These are phyloP conservation scores for Matsumyia berberina DNA, from an alignment of 2,888 invertebrate genomes.

Conservation along the genomic window DNA sequence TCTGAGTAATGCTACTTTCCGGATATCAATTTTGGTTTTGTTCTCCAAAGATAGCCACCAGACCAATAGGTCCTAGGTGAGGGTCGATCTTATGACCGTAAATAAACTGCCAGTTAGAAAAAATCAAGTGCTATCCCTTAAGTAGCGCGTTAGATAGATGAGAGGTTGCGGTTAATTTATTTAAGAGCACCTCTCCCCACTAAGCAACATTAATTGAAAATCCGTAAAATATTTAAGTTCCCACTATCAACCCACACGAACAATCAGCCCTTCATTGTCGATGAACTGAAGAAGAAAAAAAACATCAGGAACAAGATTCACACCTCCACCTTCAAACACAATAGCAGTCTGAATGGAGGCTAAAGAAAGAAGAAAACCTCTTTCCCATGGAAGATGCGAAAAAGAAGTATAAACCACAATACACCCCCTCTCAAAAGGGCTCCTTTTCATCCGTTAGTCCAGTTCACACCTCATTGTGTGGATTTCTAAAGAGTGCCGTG, in stretches of 20 bases:
- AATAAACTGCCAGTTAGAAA: too few species aligned
- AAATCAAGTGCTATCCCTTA: too few species aligned
- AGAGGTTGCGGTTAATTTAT: too few species aligned
- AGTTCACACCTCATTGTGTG: conserved; percentile 64
- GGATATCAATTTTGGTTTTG: too few species aligned
- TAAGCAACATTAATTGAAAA: too few species aligned
- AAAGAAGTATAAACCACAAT: conserved; percentile 13
- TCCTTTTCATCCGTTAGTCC: conserved; percentile 21
- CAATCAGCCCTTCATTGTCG: neutral
- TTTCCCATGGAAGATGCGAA: conserved; percentile 38
- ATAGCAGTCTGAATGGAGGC: neutral
- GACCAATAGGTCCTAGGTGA: too few species aligned
- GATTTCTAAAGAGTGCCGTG: conserved; percentile 34
- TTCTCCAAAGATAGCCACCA: too few species aligned
- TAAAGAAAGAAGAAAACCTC: neutral
- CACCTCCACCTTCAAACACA: conserved; percentile 7
- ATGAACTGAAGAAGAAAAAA: neutral
- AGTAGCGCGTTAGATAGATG: too few species aligned
- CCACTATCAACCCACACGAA: neutral
- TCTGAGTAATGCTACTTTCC: too few species aligned
- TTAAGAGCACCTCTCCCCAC: too few species aligned
- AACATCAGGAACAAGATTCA: conserved; percentile 4
- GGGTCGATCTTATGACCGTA: too few species aligned
- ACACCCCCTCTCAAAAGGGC: conserved; percentile 34
- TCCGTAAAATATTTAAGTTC: neutral